Percentiles rank a stretch among this genome's conserved stretches.
These are phyloP conservation scores for Planiliza haematocheilus DNA, from an alignment of 2,113 vertebrate species.

Conservation along the genomic window DNA sequence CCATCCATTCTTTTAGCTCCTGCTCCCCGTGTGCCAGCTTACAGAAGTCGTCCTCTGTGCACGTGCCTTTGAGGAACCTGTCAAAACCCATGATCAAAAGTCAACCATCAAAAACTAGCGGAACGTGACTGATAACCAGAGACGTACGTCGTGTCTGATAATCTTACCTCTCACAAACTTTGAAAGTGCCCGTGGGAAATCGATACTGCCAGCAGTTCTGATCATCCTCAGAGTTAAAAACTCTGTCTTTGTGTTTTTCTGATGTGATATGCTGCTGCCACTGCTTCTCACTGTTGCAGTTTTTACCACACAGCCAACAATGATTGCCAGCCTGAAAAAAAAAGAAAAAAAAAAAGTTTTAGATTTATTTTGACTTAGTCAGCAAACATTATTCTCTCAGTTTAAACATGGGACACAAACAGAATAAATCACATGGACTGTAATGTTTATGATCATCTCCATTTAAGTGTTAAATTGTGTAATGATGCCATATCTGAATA, in stretches of 20 bases:
- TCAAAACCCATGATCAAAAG: background rate
- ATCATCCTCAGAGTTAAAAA: slow-evolving; percentile 97
- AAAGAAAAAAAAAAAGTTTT: background rate
- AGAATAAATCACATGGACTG: no score
- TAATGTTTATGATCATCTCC: no score
- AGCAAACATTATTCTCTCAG: background rate
- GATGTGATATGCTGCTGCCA: slow-evolving; percentile 99
- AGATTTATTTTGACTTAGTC: background rate
- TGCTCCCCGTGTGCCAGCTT: slow-evolving; percentile 93
- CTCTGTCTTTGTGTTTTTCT: slow-evolving; percentile 97
- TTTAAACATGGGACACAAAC: background rate
- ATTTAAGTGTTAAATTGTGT: no score
- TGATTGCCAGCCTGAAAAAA: slow-evolving; percentile 92
- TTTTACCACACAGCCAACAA: slow-evolving; percentile 99
- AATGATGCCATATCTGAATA: no score
- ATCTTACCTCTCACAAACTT: slow-evolving; percentile 92
- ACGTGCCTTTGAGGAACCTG: slow-evolving; percentile 90
- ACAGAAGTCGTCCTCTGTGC: slow-evolving; percentile 91
- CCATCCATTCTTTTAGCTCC: slow-evolving; percentile 95
- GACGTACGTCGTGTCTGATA: background rate
- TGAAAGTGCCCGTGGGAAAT: slow-evolving; percentile 95
- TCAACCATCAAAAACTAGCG: background rate
- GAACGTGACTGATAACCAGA: background rate
- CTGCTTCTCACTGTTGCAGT: slow-evolving; percentile 98
- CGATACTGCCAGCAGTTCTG: slow-evolving; percentile 99